Conservation (phyloP, 2,113 vertebrate species). For the Atherinomorus stipes region DNA sequence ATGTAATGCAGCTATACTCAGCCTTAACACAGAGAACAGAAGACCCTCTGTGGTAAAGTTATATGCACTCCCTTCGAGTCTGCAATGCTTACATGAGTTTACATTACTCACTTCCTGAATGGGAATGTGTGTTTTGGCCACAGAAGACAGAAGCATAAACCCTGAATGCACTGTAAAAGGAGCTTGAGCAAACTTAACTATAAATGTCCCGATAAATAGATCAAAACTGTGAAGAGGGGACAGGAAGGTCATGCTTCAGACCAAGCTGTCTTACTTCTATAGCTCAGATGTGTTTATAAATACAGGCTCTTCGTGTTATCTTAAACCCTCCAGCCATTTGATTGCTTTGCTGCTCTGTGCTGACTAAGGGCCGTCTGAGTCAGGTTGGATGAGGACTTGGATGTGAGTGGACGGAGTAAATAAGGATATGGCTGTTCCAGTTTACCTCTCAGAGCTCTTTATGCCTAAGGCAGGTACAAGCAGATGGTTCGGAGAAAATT, state of each 20-base stretch:
- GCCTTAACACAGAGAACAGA: slow-evolving; percentile 30
- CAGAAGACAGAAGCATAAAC: slow-evolving; percentile 33
- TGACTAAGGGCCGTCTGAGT: slow-evolving; percentile 24
- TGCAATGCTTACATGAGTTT: slow-evolving; percentile 9
- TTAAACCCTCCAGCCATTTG: slow-evolving; percentile 32
- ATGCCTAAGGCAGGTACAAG: slow-evolving; percentile 41
- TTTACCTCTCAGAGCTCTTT: slow-evolving; percentile 33
- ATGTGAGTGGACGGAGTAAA: slow-evolving; percentile 47
- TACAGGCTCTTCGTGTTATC: slow-evolving; percentile 31
- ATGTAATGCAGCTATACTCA: background rate
- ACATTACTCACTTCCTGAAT: slow-evolving; percentile 50
- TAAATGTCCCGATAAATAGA: slow-evolving; percentile 16
- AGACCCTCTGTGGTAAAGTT: slow-evolving; percentile 3
- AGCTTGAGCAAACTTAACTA: slow-evolving; percentile 9
- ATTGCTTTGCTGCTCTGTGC: slow-evolving; percentile 1
- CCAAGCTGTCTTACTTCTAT: slow-evolving; percentile 21
- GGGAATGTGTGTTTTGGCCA: slow-evolving; percentile 26
- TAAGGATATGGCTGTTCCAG: slow-evolving; percentile 26
- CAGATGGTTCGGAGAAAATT: slow-evolving; percentile 47
- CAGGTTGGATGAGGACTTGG: slow-evolving; percentile 27
- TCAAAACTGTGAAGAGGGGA: background rate
- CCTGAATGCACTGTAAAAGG: slow-evolving; percentile 25
- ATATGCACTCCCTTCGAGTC: slow-evolving; percentile 1
- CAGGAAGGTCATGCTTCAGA: slow-evolving; percentile 24
- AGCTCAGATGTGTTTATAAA: slow-evolving; percentile 33